phyloP scores from a whole-genome alignment of 2,113 vertebrate genomes.

The Cygnus atratus region DNA sequence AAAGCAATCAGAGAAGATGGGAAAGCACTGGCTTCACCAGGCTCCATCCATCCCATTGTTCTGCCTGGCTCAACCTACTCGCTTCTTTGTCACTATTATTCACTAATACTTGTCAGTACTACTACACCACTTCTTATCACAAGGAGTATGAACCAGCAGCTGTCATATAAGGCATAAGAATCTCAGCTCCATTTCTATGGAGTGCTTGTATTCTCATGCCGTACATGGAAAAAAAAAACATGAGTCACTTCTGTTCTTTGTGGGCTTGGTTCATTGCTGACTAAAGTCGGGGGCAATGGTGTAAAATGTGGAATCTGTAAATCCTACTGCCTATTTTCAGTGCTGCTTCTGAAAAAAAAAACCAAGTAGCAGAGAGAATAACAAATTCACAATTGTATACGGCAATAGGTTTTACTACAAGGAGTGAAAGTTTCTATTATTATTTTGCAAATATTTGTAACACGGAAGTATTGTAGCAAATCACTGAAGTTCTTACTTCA shows the following conservation, averaged over 20 bases:
- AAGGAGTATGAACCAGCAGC: background rate
- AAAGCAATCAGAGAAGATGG: background rate
- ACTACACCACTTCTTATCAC: slow-evolving; percentile 2
- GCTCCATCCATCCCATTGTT: background rate
- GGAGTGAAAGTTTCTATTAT: background rate
- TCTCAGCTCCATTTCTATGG: background rate
- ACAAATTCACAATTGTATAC: background rate
- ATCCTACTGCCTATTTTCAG: background rate
- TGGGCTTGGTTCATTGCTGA: background rate
- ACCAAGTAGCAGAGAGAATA: background rate
- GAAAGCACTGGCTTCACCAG: background rate
- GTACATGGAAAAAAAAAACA: background rate
- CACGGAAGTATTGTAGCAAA: background rate
- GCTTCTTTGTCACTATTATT: background rate
- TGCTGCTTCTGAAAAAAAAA: background rate
- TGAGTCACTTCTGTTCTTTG: slow-evolving; percentile 14
- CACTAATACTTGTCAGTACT: background rate
- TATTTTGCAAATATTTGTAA: background rate
- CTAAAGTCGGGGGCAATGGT: background rate
- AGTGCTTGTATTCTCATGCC: background rate
- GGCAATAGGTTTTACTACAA: background rate
- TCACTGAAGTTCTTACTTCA: background rate
- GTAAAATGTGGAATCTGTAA: background rate
- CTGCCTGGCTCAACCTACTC: background rate
- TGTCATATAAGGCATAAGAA: slow-evolving; percentile 24